Base-by-base conservation (phyloP, 2,797 vertebrate genomes). In the Takifugu rubripes region DNA sequence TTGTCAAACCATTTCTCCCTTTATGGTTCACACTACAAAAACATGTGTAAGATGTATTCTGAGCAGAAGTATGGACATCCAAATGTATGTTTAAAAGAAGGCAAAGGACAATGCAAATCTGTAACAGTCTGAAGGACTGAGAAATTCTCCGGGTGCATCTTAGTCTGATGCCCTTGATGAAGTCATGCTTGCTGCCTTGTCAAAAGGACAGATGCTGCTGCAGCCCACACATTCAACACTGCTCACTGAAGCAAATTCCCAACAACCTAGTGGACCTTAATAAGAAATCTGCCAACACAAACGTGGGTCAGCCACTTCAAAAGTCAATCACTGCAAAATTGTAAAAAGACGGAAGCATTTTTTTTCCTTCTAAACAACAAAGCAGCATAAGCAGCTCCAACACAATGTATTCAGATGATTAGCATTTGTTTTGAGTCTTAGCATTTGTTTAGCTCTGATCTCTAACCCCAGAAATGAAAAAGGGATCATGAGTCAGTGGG, bases 251-350 rank as follows among this genome's bases (percentile, higher is more conserved):
- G 54, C 56, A 58, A 53, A 64, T 66, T 72, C 76, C 83, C 81
- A 80, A 66, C 74, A 82, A 78, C 76, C 76, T 79, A 79, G 59
- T 67, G 72, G 78, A 70, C 75, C 76, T 78, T 70, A 78, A 76
- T 76, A 70, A 70, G 66, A 84, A 72, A 82, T 5, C 1, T 74
- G 82, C 79, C 74, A 66, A 61, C 72, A 72, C 58, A 60, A 73
- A 76, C 16, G 51, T 60, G 11, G 56, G 51, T 70, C 62, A 62
- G 68, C 63, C 56, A 49, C 36, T 77, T 83, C 78, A 67, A 82
- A 78, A 82, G 59, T 66, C 75, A 76, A 75, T 82, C 63, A 65
- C 64, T 63, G 54, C 46, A 49, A 52, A 48, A 70, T 61, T 66
- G 66, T 72, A 72, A 62, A 77, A 68, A 25, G 52, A 70, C 31